These are phyloP conservation scores for Coleophora flavipennella DNA, from an alignment of 2,888 invertebrate genomes.

Conservation along the genomic window DNA sequence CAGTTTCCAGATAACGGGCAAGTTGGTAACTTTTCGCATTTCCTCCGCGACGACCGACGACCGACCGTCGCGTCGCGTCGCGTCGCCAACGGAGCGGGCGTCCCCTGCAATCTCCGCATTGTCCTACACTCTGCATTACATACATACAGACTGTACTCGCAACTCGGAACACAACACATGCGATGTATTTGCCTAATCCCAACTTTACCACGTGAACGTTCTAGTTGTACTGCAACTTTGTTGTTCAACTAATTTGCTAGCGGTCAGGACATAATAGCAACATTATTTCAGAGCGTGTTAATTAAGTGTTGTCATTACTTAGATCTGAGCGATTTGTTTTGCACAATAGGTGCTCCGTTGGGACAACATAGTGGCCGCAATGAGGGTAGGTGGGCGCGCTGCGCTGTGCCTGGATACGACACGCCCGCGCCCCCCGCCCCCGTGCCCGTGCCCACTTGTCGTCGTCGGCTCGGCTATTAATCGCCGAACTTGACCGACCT, in stretches of 20 bases:
- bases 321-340: slow-evolving; percentile 50
- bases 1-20: slow-evolving; percentile 52
- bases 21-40: slow-evolving; percentile 66
- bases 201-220: background rate
- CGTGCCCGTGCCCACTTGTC: too few relatives aligned
- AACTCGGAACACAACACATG: too few relatives aligned
- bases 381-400: slow-evolving; percentile 35
- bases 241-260: slow-evolving; percentile 12
- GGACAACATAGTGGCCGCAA: slow-evolving; percentile 44
- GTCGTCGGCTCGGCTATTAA: slow-evolving; percentile 38
- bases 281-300: slow-evolving; percentile 26
- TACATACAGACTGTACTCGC: slow-evolving; percentile 33
- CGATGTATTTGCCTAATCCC: too few relatives aligned
- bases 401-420: slow-evolving; percentile 7
- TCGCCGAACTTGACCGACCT: slow-evolving; percentile 54
- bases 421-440: too few relatives aligned
- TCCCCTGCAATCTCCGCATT: slow-evolving; percentile 26
- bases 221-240: slow-evolving; percentile 4
- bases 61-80: too few relatives aligned
- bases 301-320: slow-evolving; percentile 41
- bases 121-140: slow-evolving; percentile 48
- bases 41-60: slow-evolving; percentile 32
- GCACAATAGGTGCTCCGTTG: slow-evolving; percentile 52
- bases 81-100: slow-evolving; percentile 5
- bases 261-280: background rate